Evolutionary conservation across 1,140 invertebrate species (phyloP), one percentile per base, ranked within the genome.

Genomic region (Arctopsyche grandis): DNA sequence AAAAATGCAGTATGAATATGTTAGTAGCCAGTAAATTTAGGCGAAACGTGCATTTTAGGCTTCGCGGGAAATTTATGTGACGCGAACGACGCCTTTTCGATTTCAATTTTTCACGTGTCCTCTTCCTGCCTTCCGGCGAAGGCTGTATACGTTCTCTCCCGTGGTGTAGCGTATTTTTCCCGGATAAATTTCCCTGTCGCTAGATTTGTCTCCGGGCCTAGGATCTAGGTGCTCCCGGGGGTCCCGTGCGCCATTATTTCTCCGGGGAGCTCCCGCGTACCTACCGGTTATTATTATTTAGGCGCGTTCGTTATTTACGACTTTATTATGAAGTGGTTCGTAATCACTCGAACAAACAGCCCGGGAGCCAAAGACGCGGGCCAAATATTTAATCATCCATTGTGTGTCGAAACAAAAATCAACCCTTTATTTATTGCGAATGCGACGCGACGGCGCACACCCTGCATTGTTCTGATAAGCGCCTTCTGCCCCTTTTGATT

Each of bases 281-380:
- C 12, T 52, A 12, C 48, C 58, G 24, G 63, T 24, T 66, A 24
- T 66, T 74, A 74, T 74, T 74, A 74, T 74, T 74, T 74, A 74
- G 24, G 63, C 24, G 44, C 71, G 24, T 74, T 74, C 21, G 71
- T 74, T 74, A 74, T 74, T 74, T 74, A 74, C 24, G 71, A 56
- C 71, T 74, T 56, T 70, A 70, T 70, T 70, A 70, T 70, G 26
- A 70, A 70, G 69, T 70, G 26, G 48, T 10, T 52, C 16, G 12
- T 70, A 70, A 70, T 70, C 69, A 44, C 69, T 70, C 22, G 29
- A 70, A 70, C 69, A 70, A 70, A 70, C 69, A 70, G 14, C 22
- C 4, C 19, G 21, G 48, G 16, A 52, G 48, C 48, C 16, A 21
- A 56, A 56, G 52, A 21, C 14, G 19, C 19, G 14, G 19, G 19